These are phyloP conservation scores for Megaceryle torquata DNA, from an alignment of 2,113 vertebrate genomes.

Conservation along the genomic window DNA sequence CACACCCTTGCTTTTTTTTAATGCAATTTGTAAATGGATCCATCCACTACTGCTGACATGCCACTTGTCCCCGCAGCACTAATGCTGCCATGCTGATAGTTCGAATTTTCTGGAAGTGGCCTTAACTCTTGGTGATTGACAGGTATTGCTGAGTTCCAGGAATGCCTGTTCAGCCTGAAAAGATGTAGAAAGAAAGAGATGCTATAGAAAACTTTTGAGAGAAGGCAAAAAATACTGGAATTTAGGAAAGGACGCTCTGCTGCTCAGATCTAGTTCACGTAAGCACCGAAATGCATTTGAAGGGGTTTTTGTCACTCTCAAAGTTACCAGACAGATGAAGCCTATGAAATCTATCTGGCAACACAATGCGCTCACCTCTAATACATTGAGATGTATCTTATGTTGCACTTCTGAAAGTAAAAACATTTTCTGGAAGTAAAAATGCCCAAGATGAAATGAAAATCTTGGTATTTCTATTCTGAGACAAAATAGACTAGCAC, in stretches of 20 bases:
- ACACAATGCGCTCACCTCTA: neutral
- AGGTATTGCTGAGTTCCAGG: slow-evolving; percentile 14
- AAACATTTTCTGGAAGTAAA: neutral
- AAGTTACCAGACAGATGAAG: neutral
- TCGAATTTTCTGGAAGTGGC: slow-evolving; percentile 37
- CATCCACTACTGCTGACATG: slow-evolving; percentile 4
- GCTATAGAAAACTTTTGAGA: neutral
- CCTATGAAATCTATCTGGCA: neutral
- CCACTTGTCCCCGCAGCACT: slow-evolving; percentile 28
- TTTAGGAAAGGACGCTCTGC: neutral
- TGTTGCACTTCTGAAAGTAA: neutral
- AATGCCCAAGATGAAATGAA: neutral
- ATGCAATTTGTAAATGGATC: slow-evolving; percentile 52
- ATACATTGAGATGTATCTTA: neutral
- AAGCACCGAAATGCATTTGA: neutral
- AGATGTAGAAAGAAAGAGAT: neutral
- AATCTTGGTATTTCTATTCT: neutral
- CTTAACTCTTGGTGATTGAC: slow-evolving; percentile 34
- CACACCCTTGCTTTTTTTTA: neutral
- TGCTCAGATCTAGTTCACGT: neutral
- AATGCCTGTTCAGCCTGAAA: neutral
- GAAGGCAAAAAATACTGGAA: neutral
- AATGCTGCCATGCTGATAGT: slow-evolving; percentile 25
- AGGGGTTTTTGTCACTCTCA: neutral
- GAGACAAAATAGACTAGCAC: neutral